Base-by-base conservation (phyloP, 2,113 vertebrate genomes). In the Sakesphorus luctuosus region DNA sequence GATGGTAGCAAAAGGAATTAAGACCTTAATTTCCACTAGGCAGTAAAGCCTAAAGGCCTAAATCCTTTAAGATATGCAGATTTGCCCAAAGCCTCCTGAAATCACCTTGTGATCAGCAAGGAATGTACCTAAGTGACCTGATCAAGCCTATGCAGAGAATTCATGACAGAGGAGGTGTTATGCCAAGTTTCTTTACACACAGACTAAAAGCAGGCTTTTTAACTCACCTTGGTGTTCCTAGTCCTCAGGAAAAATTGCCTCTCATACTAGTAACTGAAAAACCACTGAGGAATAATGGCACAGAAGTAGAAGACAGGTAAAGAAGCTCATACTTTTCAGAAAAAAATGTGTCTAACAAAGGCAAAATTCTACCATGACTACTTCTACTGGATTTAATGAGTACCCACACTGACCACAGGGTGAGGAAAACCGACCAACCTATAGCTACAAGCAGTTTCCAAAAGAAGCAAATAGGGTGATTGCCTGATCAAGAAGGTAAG, bases 361-460 rank as follows among this genome's bases (percentile, higher is more conserved):
- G 28, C 3, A 5, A 74, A 84, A 72, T 63, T 90, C 7, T 43
- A 43, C 11, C 18, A 43, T 23, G 11, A 16, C 4, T 68, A 9
- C 38, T 65, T 76, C 7, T 40, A 44, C 6, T 80, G 36, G 1
- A 10, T 90, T 86, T 66, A 66, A 44, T 55, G 10, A 17, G 4
- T 26, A 20, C 16, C 18, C 25, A 33, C 8, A 26, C 3, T 52
- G 19, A 50, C 38, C 18, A 31, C 0, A 1, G 18, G 9, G 13
- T 49, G 11, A 28, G 17, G 20, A 26, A 43, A 43, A 43, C 40
- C 59, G 29, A 38, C 43, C 62, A 21, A 53, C 3, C 7, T 71
- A 43, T 7, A 33, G 10, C 52, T 77, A 16, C 0, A 0, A n/a
- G 38, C 1, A 3, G 2, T 59, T 71, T 81, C n/a, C 4, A 13